Conservation (phyloP, 1,140 invertebrate species). For the Antheraea mylitta region DNA sequence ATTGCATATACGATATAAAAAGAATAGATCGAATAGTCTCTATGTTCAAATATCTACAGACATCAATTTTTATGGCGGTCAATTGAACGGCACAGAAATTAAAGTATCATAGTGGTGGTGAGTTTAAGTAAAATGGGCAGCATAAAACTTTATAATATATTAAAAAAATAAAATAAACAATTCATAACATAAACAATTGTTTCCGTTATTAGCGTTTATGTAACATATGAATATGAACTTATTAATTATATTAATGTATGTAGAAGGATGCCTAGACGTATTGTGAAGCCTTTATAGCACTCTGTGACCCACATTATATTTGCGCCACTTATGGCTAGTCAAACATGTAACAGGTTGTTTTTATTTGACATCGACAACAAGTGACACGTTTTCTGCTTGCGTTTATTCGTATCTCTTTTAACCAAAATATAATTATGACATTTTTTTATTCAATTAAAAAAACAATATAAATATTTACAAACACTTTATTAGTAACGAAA, state of each 20-base stretch:
- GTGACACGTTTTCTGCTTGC: background rate
- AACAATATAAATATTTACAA: background rate
- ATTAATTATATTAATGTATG: background rate
- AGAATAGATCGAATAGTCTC: too few species aligned
- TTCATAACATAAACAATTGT: background rate
- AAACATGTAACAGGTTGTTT: constrained; percentile 9
- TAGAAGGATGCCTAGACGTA: background rate
- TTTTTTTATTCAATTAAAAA: background rate
- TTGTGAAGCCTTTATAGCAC: constrained; percentile 7
- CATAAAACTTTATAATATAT: too few species aligned
- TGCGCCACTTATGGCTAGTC: constrained; percentile 10
- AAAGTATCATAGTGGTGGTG: too few species aligned
- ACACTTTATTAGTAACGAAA: background rate
- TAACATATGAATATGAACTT: background rate
- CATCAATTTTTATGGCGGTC: too few species aligned
- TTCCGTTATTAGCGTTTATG: background rate
- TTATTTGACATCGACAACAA: constrained; percentile 1
- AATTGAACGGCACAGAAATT: too few species aligned
- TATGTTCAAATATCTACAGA: too few species aligned
- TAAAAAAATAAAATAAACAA: too few species aligned
- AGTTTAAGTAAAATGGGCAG: too few species aligned
- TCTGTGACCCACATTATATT: constrained; percentile 17
- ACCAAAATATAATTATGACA: background rate
- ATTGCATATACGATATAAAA: too few species aligned
- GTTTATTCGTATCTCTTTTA: background rate